Conservation (phyloP, 2,113 vertebrate species). For the Sigmodon hispidus region DNA sequence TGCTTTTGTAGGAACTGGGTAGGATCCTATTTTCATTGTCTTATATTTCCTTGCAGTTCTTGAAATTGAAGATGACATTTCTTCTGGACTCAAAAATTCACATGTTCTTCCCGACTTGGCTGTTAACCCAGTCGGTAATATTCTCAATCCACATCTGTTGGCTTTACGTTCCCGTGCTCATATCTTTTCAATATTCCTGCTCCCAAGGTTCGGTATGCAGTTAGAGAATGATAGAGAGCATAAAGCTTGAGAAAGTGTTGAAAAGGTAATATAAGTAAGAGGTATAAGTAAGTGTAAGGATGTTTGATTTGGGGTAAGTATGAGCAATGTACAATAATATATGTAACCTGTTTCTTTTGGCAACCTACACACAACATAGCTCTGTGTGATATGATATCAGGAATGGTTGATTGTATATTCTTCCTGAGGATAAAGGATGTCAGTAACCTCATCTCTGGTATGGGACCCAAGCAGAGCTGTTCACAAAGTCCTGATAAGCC, state of each 20-base stretch:
- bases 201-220: neutral
- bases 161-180: neutral
- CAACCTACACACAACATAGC: neutral
- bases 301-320: no score
- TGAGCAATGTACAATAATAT: no score
- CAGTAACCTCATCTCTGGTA: neutral
- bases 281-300: no score
- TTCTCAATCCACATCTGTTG: neutral
- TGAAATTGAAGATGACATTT: constrained; percentile 30
- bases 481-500: neutral
- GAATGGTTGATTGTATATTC: neutral
- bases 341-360: neutral
- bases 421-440: neutral
- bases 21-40: neutral
- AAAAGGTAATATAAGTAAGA: no score
- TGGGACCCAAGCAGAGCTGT: neutral
- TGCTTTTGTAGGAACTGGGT: neutral
- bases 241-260: neutral
- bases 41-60: constrained; percentile 3
- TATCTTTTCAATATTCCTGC: neutral
- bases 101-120: constrained; percentile 4
- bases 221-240: neutral
- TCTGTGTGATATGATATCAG: neutral
- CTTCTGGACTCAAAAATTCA: neutral
- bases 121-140: constrained; percentile 24